phyloP scores from a whole-genome alignment of 2,797 vertebrate genomes.

The Odontamblyopus lacepedii region DNA sequence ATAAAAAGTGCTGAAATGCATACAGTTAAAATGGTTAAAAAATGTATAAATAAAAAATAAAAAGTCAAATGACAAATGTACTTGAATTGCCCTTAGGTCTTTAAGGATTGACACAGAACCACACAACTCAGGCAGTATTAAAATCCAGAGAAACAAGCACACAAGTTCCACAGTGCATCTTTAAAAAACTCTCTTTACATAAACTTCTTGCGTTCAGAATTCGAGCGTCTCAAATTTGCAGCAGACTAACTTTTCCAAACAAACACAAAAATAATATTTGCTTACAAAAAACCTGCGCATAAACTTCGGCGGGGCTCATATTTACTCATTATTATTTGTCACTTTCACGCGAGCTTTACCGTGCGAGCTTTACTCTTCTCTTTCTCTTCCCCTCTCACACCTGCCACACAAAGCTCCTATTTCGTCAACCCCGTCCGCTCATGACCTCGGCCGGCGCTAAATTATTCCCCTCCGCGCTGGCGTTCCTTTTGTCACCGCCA shows the following conservation, averaged over 20 bases:
- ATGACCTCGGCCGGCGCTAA: neutral
- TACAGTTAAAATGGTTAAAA: too few relatives aligned
- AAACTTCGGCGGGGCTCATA: neutral
- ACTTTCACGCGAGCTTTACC: neutral
- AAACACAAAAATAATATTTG: neutral
- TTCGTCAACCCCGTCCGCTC: conserved; percentile 1
- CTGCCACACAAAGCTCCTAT: neutral
- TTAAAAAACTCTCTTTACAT: too few relatives aligned
- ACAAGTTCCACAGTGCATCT: too few relatives aligned
- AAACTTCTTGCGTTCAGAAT: too few relatives aligned
- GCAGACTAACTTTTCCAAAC: neutral
- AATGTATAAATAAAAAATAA: too few relatives aligned
- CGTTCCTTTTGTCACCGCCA: conserved; percentile 21
- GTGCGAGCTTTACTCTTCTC: neutral
- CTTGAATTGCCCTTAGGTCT: too few relatives aligned
- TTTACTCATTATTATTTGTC: conserved; percentile 5
- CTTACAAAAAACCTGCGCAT: neutral
- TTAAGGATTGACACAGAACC: too few relatives aligned
- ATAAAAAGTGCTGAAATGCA: too few relatives aligned
- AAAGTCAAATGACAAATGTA: too few relatives aligned
- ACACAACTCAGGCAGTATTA: too few relatives aligned
- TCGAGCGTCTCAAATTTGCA: neutral
- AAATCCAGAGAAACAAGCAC: too few relatives aligned
- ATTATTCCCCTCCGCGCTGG: neutral
- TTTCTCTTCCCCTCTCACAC: neutral